Base-by-base conservation (phyloP, 2,888 invertebrate genomes). In the Malthinus seriepunctatus region DNA sequence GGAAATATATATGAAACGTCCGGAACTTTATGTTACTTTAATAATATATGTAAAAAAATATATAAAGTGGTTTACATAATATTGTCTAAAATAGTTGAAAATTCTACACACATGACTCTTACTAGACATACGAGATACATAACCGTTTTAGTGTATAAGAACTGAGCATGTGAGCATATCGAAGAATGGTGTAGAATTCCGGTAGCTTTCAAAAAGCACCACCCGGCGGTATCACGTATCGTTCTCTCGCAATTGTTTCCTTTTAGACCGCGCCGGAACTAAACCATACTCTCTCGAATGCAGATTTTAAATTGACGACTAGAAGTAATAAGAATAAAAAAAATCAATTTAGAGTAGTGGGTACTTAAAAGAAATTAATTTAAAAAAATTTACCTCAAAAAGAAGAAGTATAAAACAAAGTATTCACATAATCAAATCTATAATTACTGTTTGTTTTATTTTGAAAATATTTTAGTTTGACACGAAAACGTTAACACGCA, bases 151-250 rank as follows among this genome's bases (percentile, higher is more conserved):
- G 57, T n/a, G n/a, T 32, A 35, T 44, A 60, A 51, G 44, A 38
- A 47, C 53, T 46, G 14, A 35, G 23, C 23, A 44, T 38, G 38
- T 45, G 47, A 47, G 39, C 35, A 47, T 33, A 48, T 57, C 47
- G 54, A 51, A 47, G 59, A 62, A 58, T 23, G 55, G 54, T 62
- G 62, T 59, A 62, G 51, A 56, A 56, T 60, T 63, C 56, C 56
- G 56, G 60, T 56, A 47, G 63, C 63, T 63, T 60, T 63, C 53
- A 60, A 51, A 60, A 51, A 63, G 56, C 56, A 45, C 44, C 44
- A 56, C 53, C 61, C 60, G 48, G 48, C 51, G 64, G 62, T 64
- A 63, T 66, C 64, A 63, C 66, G 64, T 66, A 66, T 63, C 64
- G 64, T 59, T 59, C 55, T 42, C 53, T 56, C 63, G 50, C 63